A percentile compares a stretch with the other conserved stretches of the same genome.
phyloP scores from a whole-genome alignment of 2,888 invertebrate genomes.

The Andrena hattorfiana region DNA sequence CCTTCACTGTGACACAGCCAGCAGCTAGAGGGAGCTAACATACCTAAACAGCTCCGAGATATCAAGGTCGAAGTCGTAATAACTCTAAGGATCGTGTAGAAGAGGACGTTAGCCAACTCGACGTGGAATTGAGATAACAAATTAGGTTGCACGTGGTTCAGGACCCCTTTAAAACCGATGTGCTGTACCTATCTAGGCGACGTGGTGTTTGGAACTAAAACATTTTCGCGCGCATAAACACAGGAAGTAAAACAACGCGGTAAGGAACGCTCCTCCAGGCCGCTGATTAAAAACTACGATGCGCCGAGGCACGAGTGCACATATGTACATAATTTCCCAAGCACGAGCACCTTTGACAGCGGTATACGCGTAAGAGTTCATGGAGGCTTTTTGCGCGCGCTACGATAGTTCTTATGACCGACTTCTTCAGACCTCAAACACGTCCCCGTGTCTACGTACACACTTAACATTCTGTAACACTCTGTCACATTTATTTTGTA shows the following conservation, averaged over 20 bases:
- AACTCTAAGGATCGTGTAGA: not conserved
- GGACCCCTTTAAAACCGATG: not conserved
- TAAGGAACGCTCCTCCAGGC: not conserved
- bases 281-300: conserved; percentile 38
- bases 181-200: no score
- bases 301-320: not conserved
- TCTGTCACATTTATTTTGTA: conserved; percentile 47
- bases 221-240: conserved; percentile 9
- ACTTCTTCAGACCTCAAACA: conserved; percentile 43
- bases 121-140: conserved; percentile 34
- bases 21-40: no score
- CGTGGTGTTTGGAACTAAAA: not conserved
- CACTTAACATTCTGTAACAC: not conserved
- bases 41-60: no score
- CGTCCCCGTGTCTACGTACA: not conserved
- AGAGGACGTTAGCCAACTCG: conserved; percentile 15
- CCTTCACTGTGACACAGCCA: no score
- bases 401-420: conserved; percentile 33
- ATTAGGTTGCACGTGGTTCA: conserved; percentile 8
- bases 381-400: conserved; percentile 28
- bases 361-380: conserved; percentile 4
- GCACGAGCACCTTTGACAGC: not conserved
- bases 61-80: not conserved
- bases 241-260: not conserved
- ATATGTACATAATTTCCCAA: conserved; percentile 18